phyloP scores from a whole-genome alignment of 2,113 vertebrate species.

The Nothoprocta pentlandii region DNA sequence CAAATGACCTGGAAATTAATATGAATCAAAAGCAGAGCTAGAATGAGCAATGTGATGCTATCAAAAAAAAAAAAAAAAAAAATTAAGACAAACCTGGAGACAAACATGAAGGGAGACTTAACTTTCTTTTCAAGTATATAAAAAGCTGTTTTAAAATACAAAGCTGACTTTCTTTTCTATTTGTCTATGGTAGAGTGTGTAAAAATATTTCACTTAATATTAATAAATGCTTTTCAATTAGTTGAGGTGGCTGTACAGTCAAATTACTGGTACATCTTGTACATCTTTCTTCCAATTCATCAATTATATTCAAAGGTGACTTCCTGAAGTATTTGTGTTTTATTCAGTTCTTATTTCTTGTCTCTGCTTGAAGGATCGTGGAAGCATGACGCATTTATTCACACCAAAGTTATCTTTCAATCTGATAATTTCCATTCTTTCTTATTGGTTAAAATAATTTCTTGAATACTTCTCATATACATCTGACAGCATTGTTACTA shows the following conservation, averaged over 20 bases:
- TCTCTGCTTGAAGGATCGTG: not conserved
- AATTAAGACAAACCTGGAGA: not conserved
- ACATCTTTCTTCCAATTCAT: not conserved
- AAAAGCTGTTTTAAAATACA: not conserved
- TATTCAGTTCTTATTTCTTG: not conserved
- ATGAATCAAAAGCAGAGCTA: not conserved
- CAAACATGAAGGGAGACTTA: not conserved
- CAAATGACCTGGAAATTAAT: not conserved
- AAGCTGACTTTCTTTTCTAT: not conserved
- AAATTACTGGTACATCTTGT: too few relatives aligned
- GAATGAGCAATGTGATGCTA: not conserved
- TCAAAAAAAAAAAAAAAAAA: not conserved
- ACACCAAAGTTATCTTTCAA: not conserved
- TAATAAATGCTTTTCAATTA: not conserved
- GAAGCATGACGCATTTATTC: not conserved
- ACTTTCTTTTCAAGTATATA: not conserved
- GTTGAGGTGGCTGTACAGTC: not conserved
- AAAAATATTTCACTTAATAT: not conserved
- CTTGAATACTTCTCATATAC: not conserved
- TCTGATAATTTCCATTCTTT: not conserved
- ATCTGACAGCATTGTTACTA: not conserved
- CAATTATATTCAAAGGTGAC: not conserved
- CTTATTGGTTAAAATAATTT: not conserved
- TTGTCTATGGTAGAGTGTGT: not conserved
- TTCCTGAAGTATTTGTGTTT: not conserved